phyloP scores from a whole-genome alignment of 2,113 vertebrate species.

The Rynchops niger region DNA sequence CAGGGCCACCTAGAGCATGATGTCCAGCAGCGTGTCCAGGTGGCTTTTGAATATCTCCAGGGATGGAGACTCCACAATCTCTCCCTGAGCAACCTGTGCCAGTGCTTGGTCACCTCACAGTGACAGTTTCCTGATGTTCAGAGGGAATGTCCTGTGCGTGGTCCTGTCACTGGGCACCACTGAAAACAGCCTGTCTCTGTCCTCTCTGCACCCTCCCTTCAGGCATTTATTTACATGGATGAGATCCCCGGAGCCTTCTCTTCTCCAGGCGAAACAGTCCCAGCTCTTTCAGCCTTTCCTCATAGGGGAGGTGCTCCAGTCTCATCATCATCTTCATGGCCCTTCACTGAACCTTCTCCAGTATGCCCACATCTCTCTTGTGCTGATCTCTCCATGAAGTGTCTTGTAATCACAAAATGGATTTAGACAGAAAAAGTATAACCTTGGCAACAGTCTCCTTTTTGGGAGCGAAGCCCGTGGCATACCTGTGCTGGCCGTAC shows the following conservation, averaged over 20 bases:
- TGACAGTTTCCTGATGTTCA: not conserved
- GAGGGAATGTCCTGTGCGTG: too few relatives aligned
- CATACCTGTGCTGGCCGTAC: too few relatives aligned
- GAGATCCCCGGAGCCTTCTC: not conserved
- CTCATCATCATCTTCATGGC: not conserved
- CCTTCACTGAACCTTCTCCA: not conserved
- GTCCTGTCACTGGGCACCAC: not conserved
- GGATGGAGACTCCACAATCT: not conserved
- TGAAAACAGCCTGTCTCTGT: not conserved
- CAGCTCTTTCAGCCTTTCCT: not conserved
- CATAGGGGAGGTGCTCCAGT: not conserved
- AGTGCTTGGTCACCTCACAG: not conserved
- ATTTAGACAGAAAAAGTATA: not conserved
- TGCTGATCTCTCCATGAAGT: not conserved
- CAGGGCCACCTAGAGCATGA: not conserved
- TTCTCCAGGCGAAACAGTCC: not conserved
- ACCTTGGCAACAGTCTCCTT: not conserved
- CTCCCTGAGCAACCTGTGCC: not conserved
- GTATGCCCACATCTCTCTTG: not conserved
- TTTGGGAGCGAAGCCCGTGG: rapidly evolving
- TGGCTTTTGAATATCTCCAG: not conserved
- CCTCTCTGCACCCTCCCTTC: not conserved
- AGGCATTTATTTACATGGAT: not conserved
- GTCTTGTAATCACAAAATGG: not conserved
- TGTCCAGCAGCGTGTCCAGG: not conserved